Percentiles rank a stretch among this genome's conserved stretches.
phyloP scores from a whole-genome alignment of 2,113 vertebrate genomes.

The Coracopsis vasa region DNA sequence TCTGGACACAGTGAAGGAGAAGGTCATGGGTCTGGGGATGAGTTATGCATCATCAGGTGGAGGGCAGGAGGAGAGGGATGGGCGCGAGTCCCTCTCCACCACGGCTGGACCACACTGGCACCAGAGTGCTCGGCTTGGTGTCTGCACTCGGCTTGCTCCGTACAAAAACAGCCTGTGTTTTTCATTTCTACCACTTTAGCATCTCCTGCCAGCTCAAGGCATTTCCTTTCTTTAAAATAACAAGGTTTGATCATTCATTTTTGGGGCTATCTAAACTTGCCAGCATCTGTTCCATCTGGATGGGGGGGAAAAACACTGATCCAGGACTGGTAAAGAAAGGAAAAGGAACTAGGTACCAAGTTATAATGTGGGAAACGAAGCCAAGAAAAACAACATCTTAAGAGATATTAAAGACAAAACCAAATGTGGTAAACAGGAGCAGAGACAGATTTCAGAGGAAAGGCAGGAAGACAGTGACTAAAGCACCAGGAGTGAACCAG shows the following conservation, averaged over 20 bases:
- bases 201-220: conserved; percentile 33
- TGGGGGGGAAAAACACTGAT: background rate
- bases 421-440: background rate
- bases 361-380: background rate
- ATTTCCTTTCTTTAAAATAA: background rate
- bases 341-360: conserved; percentile 1
- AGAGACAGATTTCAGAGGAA: conserved; percentile 44
- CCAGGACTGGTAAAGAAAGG: background rate
- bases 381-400: conserved; percentile 27
- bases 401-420: conserved; percentile 18
- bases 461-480: conserved; percentile 45
- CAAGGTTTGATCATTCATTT: background rate
- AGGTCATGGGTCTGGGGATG: background rate
- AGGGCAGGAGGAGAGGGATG: background rate
- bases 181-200: background rate
- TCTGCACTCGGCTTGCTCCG: background rate
- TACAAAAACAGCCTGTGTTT: conserved; percentile 39
- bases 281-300: conserved; percentile 17
- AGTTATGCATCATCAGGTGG: background rate
- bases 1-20: background rate
- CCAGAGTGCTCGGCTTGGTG: background rate
- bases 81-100: background rate
- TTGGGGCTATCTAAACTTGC: background rate
- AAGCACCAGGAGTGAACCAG: conserved; percentile 2
- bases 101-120: background rate